Conservation (phyloP, 2,888 invertebrate genomes). For the Rhagium mordax region DNA sequence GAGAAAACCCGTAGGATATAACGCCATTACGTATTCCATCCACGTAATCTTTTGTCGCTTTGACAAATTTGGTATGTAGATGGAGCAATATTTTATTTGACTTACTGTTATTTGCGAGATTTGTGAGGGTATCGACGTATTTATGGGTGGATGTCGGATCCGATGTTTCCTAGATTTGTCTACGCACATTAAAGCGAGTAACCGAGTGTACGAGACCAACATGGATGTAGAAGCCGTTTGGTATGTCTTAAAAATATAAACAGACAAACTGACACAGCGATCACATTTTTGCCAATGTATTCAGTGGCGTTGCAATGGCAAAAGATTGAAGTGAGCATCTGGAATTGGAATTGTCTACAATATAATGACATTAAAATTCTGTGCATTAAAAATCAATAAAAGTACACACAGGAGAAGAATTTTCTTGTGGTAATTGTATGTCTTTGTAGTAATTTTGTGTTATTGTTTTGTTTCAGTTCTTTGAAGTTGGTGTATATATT, state of each 20-base stretch:
- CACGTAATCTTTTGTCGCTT: neutral
- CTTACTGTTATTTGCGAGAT: neutral
- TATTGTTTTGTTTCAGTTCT: constrained; percentile 78
- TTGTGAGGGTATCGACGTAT: neutral
- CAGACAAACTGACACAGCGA: too few species aligned
- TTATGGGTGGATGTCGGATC: neutral
- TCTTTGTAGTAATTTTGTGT: neutral
- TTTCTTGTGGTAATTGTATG: neutral
- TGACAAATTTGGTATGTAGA: neutral
- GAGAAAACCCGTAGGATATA: neutral
- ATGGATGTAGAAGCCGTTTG: too few species aligned
- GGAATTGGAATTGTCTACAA: too few species aligned
- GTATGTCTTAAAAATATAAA: too few species aligned
- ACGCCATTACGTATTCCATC: neutral
- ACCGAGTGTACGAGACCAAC: too few species aligned
- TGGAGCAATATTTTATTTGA: neutral
- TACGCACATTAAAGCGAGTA: neutral
- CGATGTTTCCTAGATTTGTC: neutral
- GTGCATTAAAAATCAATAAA: neutral
- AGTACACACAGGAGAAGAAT: neutral
- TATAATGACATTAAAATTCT: too few species aligned
- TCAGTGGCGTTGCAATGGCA: too few species aligned
- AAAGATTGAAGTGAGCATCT: too few species aligned
- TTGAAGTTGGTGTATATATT: constrained; percentile 98
- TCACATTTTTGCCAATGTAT: too few species aligned